Percentiles rank a stretch among this genome's conserved stretches.
These are phyloP conservation scores for Agapornis canus DNA, from an alignment of 2,797 vertebrate species.

Conservation along the genomic window DNA sequence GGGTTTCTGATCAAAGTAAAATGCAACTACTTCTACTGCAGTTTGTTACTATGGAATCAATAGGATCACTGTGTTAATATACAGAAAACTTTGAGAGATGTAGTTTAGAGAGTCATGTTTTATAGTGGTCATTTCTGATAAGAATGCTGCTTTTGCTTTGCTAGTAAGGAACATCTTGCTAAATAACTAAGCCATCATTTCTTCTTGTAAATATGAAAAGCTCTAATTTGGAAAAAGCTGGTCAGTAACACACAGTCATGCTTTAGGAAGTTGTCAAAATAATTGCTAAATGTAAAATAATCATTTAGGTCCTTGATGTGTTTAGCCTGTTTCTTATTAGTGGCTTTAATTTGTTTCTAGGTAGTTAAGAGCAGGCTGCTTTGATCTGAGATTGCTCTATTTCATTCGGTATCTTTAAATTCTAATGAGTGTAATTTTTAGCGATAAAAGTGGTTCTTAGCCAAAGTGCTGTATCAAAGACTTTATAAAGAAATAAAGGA, in stretches of 20 bases:
- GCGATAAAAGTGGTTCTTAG: slow-evolving; percentile 4
- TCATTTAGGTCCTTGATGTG: slow-evolving; percentile 30
- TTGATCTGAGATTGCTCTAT: slow-evolving; percentile 48
- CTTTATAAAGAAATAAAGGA: slow-evolving; percentile 35
- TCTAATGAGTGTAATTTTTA: slow-evolving; percentile 17
- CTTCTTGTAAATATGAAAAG: background rate
- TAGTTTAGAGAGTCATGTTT: background rate
- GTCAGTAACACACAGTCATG: background rate
- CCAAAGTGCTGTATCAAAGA: slow-evolving; percentile 12
- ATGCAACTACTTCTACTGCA: slow-evolving; percentile 66
- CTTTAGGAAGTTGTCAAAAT: slow-evolving; percentile 33
- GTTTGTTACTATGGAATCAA: slow-evolving; percentile 23
- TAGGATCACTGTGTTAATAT: background rate
- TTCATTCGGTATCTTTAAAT: slow-evolving; percentile 30
- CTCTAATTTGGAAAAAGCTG: background rate
- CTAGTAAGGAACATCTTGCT: background rate
- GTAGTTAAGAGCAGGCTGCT: slow-evolving; percentile 10
- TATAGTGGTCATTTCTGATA: background rate
- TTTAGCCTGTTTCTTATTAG: slow-evolving; percentile 28
- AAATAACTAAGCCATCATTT: background rate
- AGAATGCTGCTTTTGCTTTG: background rate
- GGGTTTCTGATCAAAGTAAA: slow-evolving; percentile 73
- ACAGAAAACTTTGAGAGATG: background rate
- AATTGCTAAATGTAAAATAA: slow-evolving; percentile 32
- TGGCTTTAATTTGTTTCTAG: slow-evolving; percentile 48